Percentiles rank a stretch among this genome's conserved stretches.
These are phyloP conservation scores for Tokudaia tokunoshimensis DNA, from an alignment of 2,797 vertebrate genomes.

Conservation along the genomic window DNA sequence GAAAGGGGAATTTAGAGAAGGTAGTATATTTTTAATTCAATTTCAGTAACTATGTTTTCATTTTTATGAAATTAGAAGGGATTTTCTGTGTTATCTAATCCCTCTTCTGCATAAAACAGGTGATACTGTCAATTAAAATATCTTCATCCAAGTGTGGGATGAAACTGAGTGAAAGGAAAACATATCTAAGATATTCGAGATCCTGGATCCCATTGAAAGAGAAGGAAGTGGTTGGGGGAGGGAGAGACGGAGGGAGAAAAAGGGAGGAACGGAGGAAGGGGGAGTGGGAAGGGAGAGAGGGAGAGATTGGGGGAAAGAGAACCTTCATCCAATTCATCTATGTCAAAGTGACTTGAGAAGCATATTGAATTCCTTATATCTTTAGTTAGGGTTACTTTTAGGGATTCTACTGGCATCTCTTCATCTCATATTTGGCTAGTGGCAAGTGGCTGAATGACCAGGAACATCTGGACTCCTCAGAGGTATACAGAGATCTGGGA, in stretches of 20 bases:
- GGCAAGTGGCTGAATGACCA: neutral
- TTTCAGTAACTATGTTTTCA: neutral
- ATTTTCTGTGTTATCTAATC: neutral
- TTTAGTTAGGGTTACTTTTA: neutral
- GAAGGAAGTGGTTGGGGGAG: neutral
- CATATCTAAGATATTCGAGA: neutral
- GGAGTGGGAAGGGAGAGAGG: neutral
- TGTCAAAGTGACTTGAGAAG: constrained; percentile 1
- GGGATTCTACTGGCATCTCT: neutral
- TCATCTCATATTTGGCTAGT: neutral
- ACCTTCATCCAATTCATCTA: neutral
- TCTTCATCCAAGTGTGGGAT: neutral
- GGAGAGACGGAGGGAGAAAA: too few species aligned
- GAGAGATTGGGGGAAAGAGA: neutral
- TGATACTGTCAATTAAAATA: neutral
- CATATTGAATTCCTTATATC: neutral
- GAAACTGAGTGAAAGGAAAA: neutral
- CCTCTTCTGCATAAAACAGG: neutral
- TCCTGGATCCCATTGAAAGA: neutral
- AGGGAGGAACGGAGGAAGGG: too few species aligned
- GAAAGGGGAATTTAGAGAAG: neutral
- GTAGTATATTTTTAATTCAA: neutral
- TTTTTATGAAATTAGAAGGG: neutral
- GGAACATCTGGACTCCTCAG: neutral
- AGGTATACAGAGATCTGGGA: neutral